Percentiles rank a stretch among this genome's conserved stretches.
Evolutionary conservation across 2,888 invertebrate species (phyloP).

Genomic region (Schizotus pectinicornis): DNA sequence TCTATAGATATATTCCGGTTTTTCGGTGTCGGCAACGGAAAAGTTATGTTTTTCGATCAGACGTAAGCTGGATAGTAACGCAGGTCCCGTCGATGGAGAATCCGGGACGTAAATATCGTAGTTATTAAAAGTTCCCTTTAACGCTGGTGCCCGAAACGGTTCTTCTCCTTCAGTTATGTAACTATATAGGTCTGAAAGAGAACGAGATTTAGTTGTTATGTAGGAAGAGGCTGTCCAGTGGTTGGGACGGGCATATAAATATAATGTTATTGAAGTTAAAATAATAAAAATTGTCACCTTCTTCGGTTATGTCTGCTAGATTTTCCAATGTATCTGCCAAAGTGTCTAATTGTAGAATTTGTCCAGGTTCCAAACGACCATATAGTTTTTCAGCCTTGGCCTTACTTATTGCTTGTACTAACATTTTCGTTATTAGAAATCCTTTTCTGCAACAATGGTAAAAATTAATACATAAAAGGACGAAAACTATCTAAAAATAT

Average conservation of each 20-base stretch:
- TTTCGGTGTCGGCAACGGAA: slow-evolving; percentile 37
- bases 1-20: slow-evolving; percentile 45
- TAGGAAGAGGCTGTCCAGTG: too few species aligned
- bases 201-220: too few species aligned
- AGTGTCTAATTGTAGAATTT: slow-evolving; percentile 57
- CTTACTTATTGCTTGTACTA: slow-evolving; percentile 58
- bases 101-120: slow-evolving; percentile 54
- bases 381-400: slow-evolving; percentile 55
- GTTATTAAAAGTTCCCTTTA: slow-evolving; percentile 46
- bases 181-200: slow-evolving; percentile 54
- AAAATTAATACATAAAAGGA: not conserved
- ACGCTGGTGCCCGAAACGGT: slow-evolving; percentile 41
- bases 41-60: slow-evolving; percentile 49
- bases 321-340: slow-evolving; percentile 64
- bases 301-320: slow-evolving; percentile 60
- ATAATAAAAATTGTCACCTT: slow-evolving; percentile 40
- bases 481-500: too few species aligned
- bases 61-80: slow-evolving; percentile 48
- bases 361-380: slow-evolving; percentile 59
- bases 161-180: slow-evolving; percentile 44
- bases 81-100: slow-evolving; percentile 47
- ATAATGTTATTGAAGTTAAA: too few species aligned
- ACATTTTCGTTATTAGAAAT: slow-evolving; percentile 60
- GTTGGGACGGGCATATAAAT: too few species aligned
- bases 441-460: slow-evolving; percentile 54